These are phyloP conservation scores for Protaetia brevitarsis DNA, from an alignment of 1,140 invertebrate genomes.

Conservation along the genomic window DNA sequence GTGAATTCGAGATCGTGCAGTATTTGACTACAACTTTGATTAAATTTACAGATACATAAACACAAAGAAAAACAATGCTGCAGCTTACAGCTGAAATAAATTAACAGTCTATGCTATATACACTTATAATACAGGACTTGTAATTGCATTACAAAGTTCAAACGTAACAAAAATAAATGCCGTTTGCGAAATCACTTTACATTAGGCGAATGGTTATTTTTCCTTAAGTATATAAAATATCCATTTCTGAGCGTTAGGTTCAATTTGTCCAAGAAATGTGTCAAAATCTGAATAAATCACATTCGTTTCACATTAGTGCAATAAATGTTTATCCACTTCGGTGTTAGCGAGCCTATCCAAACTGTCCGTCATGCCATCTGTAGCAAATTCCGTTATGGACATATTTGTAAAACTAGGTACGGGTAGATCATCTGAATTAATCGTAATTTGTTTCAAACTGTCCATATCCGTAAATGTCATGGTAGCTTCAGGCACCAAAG, in stretches of 20 bases:
- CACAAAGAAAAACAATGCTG: too few relatives aligned
- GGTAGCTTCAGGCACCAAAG: neutral
- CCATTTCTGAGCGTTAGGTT: neutral
- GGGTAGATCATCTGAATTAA: slow-evolving; percentile 49
- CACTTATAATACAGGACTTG: too few relatives aligned
- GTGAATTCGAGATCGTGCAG: too few relatives aligned
- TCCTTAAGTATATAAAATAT: too few relatives aligned
- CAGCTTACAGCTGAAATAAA: too few relatives aligned
- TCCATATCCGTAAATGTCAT: slow-evolving; percentile 29
- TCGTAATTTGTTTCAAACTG: slow-evolving; percentile 42
- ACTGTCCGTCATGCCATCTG: slow-evolving; percentile 53
- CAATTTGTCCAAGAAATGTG: neutral
- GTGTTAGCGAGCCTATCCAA: slow-evolving; percentile 51
- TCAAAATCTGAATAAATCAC: neutral
- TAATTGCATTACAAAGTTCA: too few relatives aligned
- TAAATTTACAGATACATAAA: too few relatives aligned
- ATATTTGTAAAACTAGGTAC: slow-evolving; percentile 38
- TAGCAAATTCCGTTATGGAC: slow-evolving; percentile 31
- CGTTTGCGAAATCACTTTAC: too few relatives aligned
- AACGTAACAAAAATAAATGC: too few relatives aligned
- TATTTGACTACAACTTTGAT: too few relatives aligned
- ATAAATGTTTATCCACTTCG: slow-evolving; percentile 42
- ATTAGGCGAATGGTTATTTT: too few relatives aligned
- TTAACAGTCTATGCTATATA: too few relatives aligned
- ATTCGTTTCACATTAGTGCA: neutral